Base-by-base conservation (phyloP, 1,140 invertebrate species). In the Aphaenogaster floridana region DNA sequence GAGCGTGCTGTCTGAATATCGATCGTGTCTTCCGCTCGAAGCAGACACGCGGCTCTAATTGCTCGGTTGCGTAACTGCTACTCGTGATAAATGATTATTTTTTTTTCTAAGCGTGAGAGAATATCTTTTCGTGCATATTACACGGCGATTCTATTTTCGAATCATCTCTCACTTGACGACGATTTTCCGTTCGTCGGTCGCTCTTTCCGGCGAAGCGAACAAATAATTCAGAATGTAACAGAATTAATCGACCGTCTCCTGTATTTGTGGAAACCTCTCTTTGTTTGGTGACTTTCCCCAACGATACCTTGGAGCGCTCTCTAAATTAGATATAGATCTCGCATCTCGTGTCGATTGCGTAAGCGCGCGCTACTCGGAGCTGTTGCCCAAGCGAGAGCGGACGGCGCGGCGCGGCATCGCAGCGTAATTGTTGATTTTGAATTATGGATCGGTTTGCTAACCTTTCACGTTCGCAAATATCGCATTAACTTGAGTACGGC, bases 381-480 rank as follows among this genome's bases (percentile, higher is more conserved):
- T 15, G 59, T 88, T 69, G 69, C 15, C 15, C 39, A 59, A 87
- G 50, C 15, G 54, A 78, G 42, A 66, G 7, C 57, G 54, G 42
- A 45, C 36, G 42, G 34, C 36, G 36, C 34, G n/a, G 36, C n/a
- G 45, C 52, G 52, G 71, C 28, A 59, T 71, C 64, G 48, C 36
- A 28, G 34, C 54, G 83, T 86, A 57, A 83, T 78, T 59, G 86
- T 88, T 89, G 86, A 85, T 89, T 76, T 64, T 52, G 85, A 78
- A 83, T 87, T 77, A 77, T n/a, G 72, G 77, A 83, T 89, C 77
- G 11, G 86, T 81, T 64, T 69, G 68, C 54, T 13, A 63, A 83
- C 34, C 78, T 61, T 86, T 61, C 72, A 87, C 77, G 79, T 72
- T 86, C 28, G 79, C 78, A 91, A 92, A 91, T 89, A 91, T 86